Evolutionary conservation across 2,888 invertebrate species (phyloP).

Genomic region (Electrophaes corylata): DNA sequence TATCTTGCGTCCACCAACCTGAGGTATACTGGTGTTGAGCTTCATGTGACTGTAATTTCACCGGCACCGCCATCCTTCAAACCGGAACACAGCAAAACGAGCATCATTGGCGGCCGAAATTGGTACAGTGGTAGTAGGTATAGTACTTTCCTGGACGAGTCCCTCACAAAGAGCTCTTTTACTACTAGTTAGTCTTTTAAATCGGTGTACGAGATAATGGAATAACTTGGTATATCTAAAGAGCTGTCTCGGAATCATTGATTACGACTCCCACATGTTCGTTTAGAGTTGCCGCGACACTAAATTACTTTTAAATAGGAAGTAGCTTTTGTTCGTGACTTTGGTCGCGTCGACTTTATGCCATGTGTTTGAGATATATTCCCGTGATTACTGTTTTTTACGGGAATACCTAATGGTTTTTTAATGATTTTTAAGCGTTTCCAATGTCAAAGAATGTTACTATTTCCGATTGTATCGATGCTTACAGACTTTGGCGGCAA

Average conservation of each 20-base stretch:
- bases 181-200: background rate
- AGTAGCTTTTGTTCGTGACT: constrained; percentile 4
- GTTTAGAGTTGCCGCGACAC: constrained; percentile 6
- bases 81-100: too few relatives aligned
- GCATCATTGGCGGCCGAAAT: too few relatives aligned
- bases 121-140: too few relatives aligned
- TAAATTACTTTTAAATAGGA: constrained; percentile 20
- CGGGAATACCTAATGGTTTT: constrained; percentile 26
- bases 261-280: constrained; percentile 18
- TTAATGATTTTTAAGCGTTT: constrained; percentile 39
- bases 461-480: constrained; percentile 59
- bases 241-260: background rate
- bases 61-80: too few relatives aligned
- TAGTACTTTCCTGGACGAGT: too few relatives aligned
- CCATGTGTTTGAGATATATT: background rate
- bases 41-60: too few relatives aligned
- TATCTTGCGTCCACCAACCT: too few relatives aligned
- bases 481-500: constrained; percentile 53
- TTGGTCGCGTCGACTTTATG: background rate
- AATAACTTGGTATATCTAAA: constrained; percentile 8
- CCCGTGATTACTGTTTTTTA: background rate
- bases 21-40: too few relatives aligned
- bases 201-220: background rate
- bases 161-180: too few relatives aligned
- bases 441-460: constrained; percentile 47